Evolutionary conservation across 30 jellyfish, hydroid and myxozoan genomes (phyloP).

Genomic region (Aurelia aurita complex sp. Pacific): DNA sequence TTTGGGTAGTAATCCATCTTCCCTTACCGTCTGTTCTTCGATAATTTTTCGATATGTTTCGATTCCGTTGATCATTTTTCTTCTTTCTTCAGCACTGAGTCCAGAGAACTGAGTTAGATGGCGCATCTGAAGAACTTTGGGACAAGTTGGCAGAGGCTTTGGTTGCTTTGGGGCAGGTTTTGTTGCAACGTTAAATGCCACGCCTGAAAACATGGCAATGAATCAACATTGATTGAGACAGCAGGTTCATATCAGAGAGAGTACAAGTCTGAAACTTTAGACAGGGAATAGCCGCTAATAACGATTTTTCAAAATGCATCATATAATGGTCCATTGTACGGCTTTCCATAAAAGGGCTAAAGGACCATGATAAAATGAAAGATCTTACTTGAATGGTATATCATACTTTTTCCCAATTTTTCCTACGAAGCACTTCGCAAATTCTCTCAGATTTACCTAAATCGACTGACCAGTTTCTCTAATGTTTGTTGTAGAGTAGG

Average conservation of each 20-base stretch:
- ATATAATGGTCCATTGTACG: too few species aligned
- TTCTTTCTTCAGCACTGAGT: conserved; percentile 41
- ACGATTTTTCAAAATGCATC: too few species aligned
- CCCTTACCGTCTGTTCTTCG: conserved; percentile 17
- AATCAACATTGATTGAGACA: not conserved
- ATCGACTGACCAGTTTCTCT: too few species aligned
- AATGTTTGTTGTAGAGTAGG: too few species aligned
- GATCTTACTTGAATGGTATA: too few species aligned
- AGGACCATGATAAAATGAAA: too few species aligned
- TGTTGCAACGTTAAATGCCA: conserved; percentile 31
- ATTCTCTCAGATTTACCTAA: too few species aligned
- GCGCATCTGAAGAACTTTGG: conserved; percentile 62
- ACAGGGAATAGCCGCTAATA: not conserved
- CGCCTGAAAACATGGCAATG: not conserved
- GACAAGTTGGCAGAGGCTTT: conserved; percentile 55
- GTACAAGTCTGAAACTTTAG: not conserved
- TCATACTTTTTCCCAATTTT: too few species aligned
- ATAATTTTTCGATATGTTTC: conserved; percentile 50
- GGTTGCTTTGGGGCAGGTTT: conserved; percentile 21
- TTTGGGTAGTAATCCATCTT: conserved; percentile 23
- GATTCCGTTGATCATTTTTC: conserved; percentile 48
- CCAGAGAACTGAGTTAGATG: conserved; percentile 49
- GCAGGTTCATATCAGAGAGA: too few species aligned
- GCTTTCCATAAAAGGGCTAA: too few species aligned
- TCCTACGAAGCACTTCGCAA: too few species aligned